phyloP scores from a whole-genome alignment of 2,888 invertebrate species.

The Invenusta paracnida region DNA sequence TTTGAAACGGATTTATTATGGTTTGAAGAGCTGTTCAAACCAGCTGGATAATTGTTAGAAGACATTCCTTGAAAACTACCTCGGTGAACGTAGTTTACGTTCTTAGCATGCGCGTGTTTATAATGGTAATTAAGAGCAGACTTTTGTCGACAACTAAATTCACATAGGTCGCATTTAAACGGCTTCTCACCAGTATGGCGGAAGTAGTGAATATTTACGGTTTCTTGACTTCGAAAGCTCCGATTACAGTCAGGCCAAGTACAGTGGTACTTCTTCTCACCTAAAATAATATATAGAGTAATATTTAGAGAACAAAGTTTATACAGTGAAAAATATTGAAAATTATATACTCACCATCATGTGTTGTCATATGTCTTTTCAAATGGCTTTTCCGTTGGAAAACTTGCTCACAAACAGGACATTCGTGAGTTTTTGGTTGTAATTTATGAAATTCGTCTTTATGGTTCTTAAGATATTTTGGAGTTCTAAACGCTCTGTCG shows the following conservation, averaged over 20 bases:
- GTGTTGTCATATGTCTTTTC: constrained; percentile 55
- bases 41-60: not conserved
- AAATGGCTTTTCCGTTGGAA: constrained; percentile 58
- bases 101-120: constrained; percentile 46
- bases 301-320: not conserved
- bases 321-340: no score
- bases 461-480: constrained; percentile 52
- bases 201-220: constrained; percentile 54
- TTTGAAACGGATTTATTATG: no score
- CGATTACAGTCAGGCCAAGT: constrained; percentile 56
- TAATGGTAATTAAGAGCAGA: constrained; percentile 56
- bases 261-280: constrained; percentile 56
- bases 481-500: constrained; percentile 52
- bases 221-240: constrained; percentile 56
- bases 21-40: not conserved
- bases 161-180: constrained; percentile 56
- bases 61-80: constrained; percentile 24
- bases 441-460: constrained; percentile 53
- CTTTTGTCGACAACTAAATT: constrained; percentile 56
- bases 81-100: constrained; percentile 12
- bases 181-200: constrained; percentile 58
- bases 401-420: constrained; percentile 53
- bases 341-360: constrained; percentile 57
- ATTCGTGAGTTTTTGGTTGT: constrained; percentile 52
- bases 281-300: constrained; percentile 47